Base-by-base conservation (phyloP, 2,888 invertebrate genomes). In the Scaptomyza polygonia region DNA sequence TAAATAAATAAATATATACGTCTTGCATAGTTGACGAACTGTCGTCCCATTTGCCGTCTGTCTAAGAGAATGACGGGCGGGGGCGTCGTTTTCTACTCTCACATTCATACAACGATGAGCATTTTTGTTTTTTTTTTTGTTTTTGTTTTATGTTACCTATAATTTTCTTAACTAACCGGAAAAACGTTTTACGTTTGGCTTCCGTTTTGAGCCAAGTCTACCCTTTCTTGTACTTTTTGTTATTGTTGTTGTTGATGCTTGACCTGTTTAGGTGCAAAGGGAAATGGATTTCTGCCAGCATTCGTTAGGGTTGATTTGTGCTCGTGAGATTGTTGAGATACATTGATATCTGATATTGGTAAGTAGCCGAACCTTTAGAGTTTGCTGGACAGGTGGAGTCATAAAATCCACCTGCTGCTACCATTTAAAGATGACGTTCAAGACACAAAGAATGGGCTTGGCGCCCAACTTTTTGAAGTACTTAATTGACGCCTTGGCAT, bases 111-210 rank as follows among this genome's bases (percentile, higher is more conserved):
- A 14, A 4, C 9, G 39, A 39, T 7, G 30, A 12, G 43, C 39
- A 29, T 21, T 7, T 45, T n/a, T n/a, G n/a, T n/a, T n/a, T n/a
- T n/a, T n/a, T n/a, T n/a, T n/a, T n/a, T n/a, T n/a, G n/a, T n/a
- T n/a, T 3, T 40, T 21, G n/a, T 59, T 82, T 76, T 72, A 63
- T 58, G 58, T 62, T 79, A 72, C 84, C 86, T 63, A 86, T 86
- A 72, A 82, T 88, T 82, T 88, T 76, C 49, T 59, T 70, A 68
- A 79, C 45, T 59, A 83, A 76, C 72, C 86, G 86, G 88, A 88
- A 82, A 78, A 82, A 68, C 70, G 72, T 70, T 86, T 81, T 70
- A 63, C 47, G 56, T 65, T 76, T 44, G 36, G 58, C 79, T 68
- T 75, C 78, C 78, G 75, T 55, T 62, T 8, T 21, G 40, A 18